Evolutionary conservation across 1,140 invertebrate species (phyloP).

Genomic region (Philopotamus ludificatus): DNA sequence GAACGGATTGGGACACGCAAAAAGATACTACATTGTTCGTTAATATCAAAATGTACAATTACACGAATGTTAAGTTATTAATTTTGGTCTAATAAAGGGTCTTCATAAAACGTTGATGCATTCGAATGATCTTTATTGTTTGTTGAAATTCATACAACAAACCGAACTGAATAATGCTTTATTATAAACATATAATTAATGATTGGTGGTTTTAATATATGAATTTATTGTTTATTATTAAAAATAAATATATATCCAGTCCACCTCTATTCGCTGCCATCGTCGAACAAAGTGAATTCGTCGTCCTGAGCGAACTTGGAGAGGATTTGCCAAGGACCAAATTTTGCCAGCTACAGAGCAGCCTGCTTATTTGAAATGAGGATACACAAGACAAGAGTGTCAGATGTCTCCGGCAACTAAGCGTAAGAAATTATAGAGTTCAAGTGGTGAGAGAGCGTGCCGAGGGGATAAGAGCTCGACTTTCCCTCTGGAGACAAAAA

Average conservation of each 20-base stretch:
- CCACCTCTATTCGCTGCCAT: background rate
- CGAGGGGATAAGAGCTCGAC: background rate
- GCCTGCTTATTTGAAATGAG: conserved; percentile 37
- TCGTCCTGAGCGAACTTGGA: background rate
- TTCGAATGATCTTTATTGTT: no score
- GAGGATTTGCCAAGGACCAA: conserved; percentile 3
- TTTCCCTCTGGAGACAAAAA: background rate
- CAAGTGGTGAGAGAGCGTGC: conserved; percentile 7
- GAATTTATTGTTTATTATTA: no score
- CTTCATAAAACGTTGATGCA: no score
- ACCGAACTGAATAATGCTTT: no score
- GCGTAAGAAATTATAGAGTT: conserved; percentile 40
- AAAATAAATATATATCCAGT: no score
- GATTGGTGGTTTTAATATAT: no score
- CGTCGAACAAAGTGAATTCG: background rate
- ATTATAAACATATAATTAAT: no score
- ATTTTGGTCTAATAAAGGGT: no score
- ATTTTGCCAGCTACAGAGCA: conserved; percentile 13
- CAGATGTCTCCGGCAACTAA: conserved; percentile 41
- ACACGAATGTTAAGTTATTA: no score
- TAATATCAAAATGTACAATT: no score
- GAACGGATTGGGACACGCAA: conserved; percentile 24
- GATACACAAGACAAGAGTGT: conserved; percentile 38
- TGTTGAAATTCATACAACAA: no score
- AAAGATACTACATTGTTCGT: no score